Base-by-base conservation (phyloP, 2,888 invertebrate genomes). In the Dicyrtoma fusca region DNA sequence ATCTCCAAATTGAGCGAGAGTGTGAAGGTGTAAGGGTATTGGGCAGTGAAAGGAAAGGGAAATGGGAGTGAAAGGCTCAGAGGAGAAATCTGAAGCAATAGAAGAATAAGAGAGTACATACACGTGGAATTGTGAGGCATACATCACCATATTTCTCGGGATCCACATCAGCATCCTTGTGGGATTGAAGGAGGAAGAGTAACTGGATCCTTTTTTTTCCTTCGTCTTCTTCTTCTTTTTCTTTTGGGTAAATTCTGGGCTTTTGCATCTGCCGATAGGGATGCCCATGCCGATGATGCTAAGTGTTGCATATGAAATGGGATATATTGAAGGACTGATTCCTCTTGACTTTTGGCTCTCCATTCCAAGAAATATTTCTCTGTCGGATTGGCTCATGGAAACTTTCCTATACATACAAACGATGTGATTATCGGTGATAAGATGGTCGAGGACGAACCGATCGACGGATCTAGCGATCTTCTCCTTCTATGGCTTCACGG, bases 371-470 rank as follows among this genome's bases (percentile, higher is more conserved):
- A 71, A 64, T 71, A 71, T 71, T 55, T 71, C 57, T 71, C 71
- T 64, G 71, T 64, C 63, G 51, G 62, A 26, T 62, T 47, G 49
- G 45, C 57, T 57, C 23, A 64, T 71, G 55, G 63, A 64, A 63
- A 71, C 47, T 64, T 71, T 47, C 71, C 64, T 71, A 71, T 71
- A 71, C 71, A 71, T 71, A 71, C 64, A 71, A 71, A 71, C 71
- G 71, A 71, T 71, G 71, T 71, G 71, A 64, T 71, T 71, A 71
- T 64, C 26, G 63, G 55, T 63, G 64, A 64, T 45, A 47, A 57
- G 47, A 49, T 17, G 34, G 23, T 23, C 17, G 44, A 68, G 57
- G 53, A 55, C 34, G 49, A 66, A 25, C 47, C 63, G 17, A 23
- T 64, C 47, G 21, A 6, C 61, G 13, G 13, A 26, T 34, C 17